Evolutionary conservation across 2,888 invertebrate genomes (phyloP).

Genomic region (Pycnomerus fuliginosus): DNA sequence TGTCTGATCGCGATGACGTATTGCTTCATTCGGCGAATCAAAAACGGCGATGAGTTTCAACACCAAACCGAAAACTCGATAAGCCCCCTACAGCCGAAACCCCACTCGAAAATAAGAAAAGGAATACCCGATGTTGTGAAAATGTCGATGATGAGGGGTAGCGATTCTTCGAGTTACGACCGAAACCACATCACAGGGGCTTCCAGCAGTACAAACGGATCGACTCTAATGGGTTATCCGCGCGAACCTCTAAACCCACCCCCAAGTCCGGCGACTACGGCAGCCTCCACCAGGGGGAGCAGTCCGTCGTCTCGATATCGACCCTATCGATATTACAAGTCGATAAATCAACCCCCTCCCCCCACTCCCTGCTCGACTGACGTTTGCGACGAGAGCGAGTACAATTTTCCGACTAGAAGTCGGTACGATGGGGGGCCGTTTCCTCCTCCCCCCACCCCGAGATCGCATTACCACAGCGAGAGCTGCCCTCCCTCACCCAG

Average conservation of each 20-base stretch:
- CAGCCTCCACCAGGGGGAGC: conserved; percentile 57
- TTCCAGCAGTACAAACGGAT: conserved; percentile 69
- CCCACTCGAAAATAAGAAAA: conserved; percentile 16
- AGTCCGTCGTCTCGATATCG: conserved; percentile 62
- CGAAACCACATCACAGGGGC: conserved; percentile 64
- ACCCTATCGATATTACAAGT: conserved; percentile 40
- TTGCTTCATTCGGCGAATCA: no score
- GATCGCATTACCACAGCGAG: conserved; percentile 73
- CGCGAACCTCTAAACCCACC: conserved; percentile 87
- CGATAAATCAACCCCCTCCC: conserved; percentile 83
- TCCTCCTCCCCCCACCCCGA: conserved; percentile 75
- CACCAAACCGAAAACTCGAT: conserved; percentile 68
- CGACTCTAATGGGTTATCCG: conserved; percentile 64
- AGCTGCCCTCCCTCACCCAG: conserved; percentile 69
- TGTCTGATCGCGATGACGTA: no score
- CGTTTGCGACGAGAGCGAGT: conserved; percentile 87
- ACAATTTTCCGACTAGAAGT: conserved; percentile 64
- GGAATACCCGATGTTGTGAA: conserved; percentile 57
- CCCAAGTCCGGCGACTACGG: conserved; percentile 83
- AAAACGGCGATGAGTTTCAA: conserved; percentile 51
- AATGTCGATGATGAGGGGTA: conserved; percentile 66
- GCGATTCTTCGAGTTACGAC: conserved; percentile 66
- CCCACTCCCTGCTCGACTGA: conserved; percentile 95
- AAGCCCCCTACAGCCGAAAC: conserved; percentile 55
- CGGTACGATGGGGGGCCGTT: conserved; percentile 68